Conservation (phyloP, 1,140 invertebrate genomes). For the Diploscapter pachys region DNA sequence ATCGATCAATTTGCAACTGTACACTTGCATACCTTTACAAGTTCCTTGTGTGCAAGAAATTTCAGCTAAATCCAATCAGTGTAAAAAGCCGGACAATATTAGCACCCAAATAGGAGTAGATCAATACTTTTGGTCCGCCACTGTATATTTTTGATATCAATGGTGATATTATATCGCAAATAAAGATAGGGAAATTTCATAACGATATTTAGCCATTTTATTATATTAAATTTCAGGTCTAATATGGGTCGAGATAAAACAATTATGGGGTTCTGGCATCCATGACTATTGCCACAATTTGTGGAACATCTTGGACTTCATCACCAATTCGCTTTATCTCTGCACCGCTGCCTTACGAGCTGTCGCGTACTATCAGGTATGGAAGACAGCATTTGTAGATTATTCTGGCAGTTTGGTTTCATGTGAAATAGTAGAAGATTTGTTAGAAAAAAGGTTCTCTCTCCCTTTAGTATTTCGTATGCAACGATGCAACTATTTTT, state of each 20-base stretch:
- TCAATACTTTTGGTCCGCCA: too few species aligned
- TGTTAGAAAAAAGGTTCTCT: background rate
- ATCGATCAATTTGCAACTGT: too few species aligned
- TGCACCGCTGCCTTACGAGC: conserved; percentile 87
- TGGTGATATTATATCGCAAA: too few species aligned
- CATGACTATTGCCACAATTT: conserved; percentile 93
- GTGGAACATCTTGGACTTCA: conserved; percentile 99
- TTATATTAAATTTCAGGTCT: conserved; percentile 69
- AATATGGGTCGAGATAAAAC: conserved; percentile 98
- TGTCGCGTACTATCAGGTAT: conserved; percentile 84
- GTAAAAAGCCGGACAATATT: too few species aligned
- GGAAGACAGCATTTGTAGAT: background rate
- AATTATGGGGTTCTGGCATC: conserved; percentile 92
- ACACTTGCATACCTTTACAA: too few species aligned
- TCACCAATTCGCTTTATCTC: conserved; percentile 94
- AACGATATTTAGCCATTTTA: background rate
- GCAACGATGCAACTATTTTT: too few species aligned
- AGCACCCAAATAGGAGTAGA: background rate
- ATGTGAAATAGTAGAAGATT: background rate
- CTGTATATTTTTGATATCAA: too few species aligned
- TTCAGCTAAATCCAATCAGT: too few species aligned
- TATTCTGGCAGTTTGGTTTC: too few species aligned
- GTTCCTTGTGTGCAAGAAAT: too few species aligned
- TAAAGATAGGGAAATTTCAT: background rate
- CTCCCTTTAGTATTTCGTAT: background rate